Base-by-base conservation (phyloP, 2,797 vertebrate species). In the Capromys pilorides region DNA sequence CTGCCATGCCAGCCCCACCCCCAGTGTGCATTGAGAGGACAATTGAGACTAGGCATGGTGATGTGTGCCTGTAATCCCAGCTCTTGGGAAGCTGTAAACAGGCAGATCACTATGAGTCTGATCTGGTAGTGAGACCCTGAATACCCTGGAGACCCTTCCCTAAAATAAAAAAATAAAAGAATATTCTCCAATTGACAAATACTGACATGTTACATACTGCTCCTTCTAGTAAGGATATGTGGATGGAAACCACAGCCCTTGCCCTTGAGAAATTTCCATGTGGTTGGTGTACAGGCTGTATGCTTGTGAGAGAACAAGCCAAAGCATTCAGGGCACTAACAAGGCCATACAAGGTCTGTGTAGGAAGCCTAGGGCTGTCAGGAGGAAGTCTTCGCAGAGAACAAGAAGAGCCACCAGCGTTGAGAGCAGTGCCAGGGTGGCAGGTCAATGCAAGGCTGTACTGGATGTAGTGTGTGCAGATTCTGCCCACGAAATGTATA, bases 381-480 rank as follows among this genome's bases (percentile, higher is more conserved):
- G 0, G 5, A 36, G 71, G 71, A 73, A 69, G 62, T 91, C 57
- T 13, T 45, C 31, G 51, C 39, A 39, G 66, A 94, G 64, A 28
- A 78, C 73, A 69, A 41, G 66, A 71, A 36, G 54, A 69, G n/a
- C 64, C 51, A 0, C 77, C 49, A 64, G 39, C 57, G 31, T 12
- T 9, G 14, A 67, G 66, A 86, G 54, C 28, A 36, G 5, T 5
- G 13, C 62, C 51, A 33, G 80, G 14, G 21, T 36, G 5, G 51
- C 22, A 49, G 24, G 4, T 67, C 45, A 5, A 31, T 2, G 0
- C 21, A 6, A 28, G 75, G 12, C 2, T 36, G 6, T 36, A 45
- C 4, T 45, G n/a, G 28, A 0, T 57, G 16, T 0, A 0, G 5
- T 10, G 2, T 41, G 22, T 26, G 26, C 36, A 41, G 39, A 75